Base-by-base conservation (phyloP, 2,797 vertebrate genomes). In the Rhabdomys pumilio region DNA sequence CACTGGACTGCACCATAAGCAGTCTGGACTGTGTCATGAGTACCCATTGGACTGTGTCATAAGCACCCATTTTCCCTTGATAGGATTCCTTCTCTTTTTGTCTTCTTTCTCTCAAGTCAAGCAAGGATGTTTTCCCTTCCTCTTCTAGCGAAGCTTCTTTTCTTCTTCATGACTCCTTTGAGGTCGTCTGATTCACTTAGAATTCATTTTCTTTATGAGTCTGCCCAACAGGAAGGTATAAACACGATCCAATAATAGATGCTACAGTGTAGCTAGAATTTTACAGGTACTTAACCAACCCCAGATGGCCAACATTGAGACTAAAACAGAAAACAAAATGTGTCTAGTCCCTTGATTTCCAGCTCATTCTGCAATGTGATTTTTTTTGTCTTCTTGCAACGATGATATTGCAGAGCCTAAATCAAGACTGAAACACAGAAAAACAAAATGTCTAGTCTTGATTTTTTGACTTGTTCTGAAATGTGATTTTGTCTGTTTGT, bases 291-390 rank as follows among this genome's bases (percentile, higher is more conserved):
- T 44, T 93, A 93, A 67, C 72, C 93, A 19, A 86, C 57, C 57
- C 38, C 41, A 38, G 47, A 73, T 94, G 19, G 22, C 75, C 47
- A 6, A 53, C 79, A 89, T 83, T 4, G 38, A 34, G 61, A 75
- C 77, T 79, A 69, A 93, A 69, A 65, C 29, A 85, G 53, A 91
- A 96, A 96, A 77, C 20, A 91, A 85, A 95, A 67, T 63, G 47
- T 55, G 41, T 85, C 38, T 41, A 55, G 31, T 65, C 20, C 93
- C 94, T 82, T 72, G 63, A 76, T 57, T 81, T 76, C 89, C 81
- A 61, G 61, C 14, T 93, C 86, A 80, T 84, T 94, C 81, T 91
- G 34, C 19, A 77, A 41, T 57, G 89, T 13, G 47, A 67, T 93
- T 75, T 50, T 44, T 44, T 75, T 80, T 93, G 31, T 94, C 75